Percentiles rank a stretch among this genome's conserved stretches.
These are phyloP conservation scores for Erythrocercus mccallii DNA, from an alignment of 2,113 vertebrate species.

Conservation along the genomic window DNA sequence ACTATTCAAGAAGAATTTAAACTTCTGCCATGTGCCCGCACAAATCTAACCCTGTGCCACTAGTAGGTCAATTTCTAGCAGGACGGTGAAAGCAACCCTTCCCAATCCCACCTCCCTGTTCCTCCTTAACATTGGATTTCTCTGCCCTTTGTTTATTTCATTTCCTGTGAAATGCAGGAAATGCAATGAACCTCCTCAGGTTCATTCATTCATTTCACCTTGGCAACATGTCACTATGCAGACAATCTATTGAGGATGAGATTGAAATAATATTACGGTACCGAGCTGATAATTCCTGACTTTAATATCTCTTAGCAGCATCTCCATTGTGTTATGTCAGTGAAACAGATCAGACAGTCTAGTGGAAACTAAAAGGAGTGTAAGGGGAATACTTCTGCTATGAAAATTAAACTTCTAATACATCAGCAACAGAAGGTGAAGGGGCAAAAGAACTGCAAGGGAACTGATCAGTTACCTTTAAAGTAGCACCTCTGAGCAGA, in stretches of 20 bases:
- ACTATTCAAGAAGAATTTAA: neutral
- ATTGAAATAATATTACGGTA: constrained; percentile 35
- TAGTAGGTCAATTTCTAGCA: neutral
- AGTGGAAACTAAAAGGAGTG: neutral
- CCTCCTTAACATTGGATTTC: neutral
- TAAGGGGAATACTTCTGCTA: neutral
- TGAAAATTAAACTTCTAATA: constrained; percentile 34
- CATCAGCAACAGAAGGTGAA: neutral
- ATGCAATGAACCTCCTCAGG: neutral
- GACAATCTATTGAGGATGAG: constrained; percentile 39
- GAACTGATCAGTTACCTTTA: neutral
- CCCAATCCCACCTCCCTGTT: neutral
- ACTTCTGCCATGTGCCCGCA: neutral
- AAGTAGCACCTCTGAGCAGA: neutral
- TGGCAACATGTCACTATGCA: constrained; percentile 9
- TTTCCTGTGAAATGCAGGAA: too few relatives aligned
- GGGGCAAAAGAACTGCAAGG: neutral
- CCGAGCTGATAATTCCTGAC: constrained; percentile 31
- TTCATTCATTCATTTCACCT: constrained; percentile 39
- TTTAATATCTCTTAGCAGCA: constrained; percentile 45
- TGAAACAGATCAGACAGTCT: constrained; percentile 8
- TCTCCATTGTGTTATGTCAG: constrained; percentile 30
- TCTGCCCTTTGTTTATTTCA: neutral
- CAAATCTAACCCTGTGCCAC: neutral
- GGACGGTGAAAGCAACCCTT: neutral